Percentiles rank a stretch among this genome's conserved stretches.
These are phyloP conservation scores for Eretmochelys imbricata DNA, from an alignment of 2,113 vertebrate species.

Conservation along the genomic window DNA sequence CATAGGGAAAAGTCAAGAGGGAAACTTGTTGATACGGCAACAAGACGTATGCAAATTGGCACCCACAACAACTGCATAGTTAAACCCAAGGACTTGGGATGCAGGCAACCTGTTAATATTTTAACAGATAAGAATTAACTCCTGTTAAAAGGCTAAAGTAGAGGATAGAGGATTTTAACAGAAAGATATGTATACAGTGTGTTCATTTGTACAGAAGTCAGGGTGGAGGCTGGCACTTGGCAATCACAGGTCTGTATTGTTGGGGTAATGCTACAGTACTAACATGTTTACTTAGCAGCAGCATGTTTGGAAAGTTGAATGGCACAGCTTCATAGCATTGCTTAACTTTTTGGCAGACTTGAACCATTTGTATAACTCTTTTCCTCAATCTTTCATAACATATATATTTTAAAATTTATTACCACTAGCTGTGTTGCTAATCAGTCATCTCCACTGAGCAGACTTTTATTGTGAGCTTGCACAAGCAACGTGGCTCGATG, in stretches of 20 bases:
- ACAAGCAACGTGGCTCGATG: not conserved
- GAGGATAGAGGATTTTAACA: too few species aligned
- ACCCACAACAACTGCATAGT: not conserved
- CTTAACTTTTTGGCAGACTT: not conserved
- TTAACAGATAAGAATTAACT: too few species aligned
- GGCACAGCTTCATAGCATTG: not conserved
- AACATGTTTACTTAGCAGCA: not conserved
- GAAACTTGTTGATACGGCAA: not conserved
- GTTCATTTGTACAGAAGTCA: not conserved
- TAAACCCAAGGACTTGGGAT: too few species aligned
- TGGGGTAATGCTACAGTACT: not conserved
- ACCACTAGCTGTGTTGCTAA: not conserved
- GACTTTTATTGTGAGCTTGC: not conserved
- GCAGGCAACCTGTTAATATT: too few species aligned
- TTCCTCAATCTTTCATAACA: not conserved
- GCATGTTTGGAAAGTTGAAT: slow-evolving; percentile 5
- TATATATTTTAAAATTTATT: not conserved
- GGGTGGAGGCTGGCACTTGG: not conserved
- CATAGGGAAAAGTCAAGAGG: too few species aligned
- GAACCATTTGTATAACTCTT: not conserved
- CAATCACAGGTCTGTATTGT: not conserved
- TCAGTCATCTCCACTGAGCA: not conserved
- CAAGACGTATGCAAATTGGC: not conserved
- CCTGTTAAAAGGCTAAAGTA: too few species aligned
- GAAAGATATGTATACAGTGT: too few species aligned